A percentile compares a stretch with the other conserved stretches of the same genome.
Evolutionary conservation across 2,113 vertebrate species (phyloP).

Genomic region (Poeciliopsis turrubarensis): DNA sequence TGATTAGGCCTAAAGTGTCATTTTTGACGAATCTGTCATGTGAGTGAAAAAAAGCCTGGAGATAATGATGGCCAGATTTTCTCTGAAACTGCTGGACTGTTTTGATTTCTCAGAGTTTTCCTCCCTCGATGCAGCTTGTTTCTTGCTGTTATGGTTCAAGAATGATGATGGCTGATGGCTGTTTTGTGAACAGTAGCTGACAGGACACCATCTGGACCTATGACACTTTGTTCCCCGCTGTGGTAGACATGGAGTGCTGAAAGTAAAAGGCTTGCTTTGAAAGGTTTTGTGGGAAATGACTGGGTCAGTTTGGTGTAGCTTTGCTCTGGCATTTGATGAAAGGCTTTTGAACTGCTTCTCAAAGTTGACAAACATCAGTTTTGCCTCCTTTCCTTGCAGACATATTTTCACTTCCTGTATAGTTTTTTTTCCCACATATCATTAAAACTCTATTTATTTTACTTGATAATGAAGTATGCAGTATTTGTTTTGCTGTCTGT

Average conservation of each 20-base stretch:
- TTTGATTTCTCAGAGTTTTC: background rate
- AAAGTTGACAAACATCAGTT: background rate
- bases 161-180: constrained; percentile 21
- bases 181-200: constrained; percentile 44
- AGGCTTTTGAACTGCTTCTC: constrained; percentile 19
- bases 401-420: constrained; percentile 3
- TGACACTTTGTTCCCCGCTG: constrained; percentile 34
- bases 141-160: constrained; percentile 16
- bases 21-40: constrained; percentile 29
- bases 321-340: constrained; percentile 39
- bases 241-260: constrained; percentile 23
- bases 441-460: background rate
- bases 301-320: constrained; percentile 5
- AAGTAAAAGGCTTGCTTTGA: constrained; percentile 34
- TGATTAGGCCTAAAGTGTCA: background rate
- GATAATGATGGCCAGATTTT: constrained; percentile 8
- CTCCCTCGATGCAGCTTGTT: background rate
- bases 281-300: constrained; percentile 33
- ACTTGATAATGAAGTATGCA: background rate
- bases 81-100: constrained; percentile 9
- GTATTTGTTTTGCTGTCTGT: constrained; percentile 37
- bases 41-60: constrained; percentile 10
- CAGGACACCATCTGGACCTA: constrained; percentile 38
- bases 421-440: background rate
- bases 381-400: background rate